Evolutionary conservation across 2,888 invertebrate species (phyloP).

Genomic region (Apotomis capreana): DNA sequence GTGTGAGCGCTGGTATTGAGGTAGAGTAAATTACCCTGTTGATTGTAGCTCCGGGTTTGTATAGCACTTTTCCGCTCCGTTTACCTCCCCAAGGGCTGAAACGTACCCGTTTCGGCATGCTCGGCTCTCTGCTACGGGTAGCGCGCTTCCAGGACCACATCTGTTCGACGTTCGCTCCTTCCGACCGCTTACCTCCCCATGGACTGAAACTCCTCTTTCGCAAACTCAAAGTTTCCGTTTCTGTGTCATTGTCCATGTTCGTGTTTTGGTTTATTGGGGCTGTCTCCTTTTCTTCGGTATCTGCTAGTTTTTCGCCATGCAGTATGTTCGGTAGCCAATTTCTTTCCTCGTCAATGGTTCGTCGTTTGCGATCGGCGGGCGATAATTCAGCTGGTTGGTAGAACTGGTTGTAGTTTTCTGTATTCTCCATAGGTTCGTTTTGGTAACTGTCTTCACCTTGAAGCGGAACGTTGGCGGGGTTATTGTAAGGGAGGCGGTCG

Average conservation of each 20-base stretch:
- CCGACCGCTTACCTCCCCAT: slow-evolving; percentile 74
- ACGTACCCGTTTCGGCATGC: slow-evolving; percentile 76
- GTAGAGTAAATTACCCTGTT: slow-evolving; percentile 70
- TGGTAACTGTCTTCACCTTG: slow-evolving; percentile 50
- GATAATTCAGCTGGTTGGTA: slow-evolving; percentile 47
- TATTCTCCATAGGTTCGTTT: slow-evolving; percentile 16
- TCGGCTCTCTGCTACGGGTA: slow-evolving; percentile 66
- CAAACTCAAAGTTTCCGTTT: slow-evolving; percentile 47
- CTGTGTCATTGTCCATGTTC: slow-evolving; percentile 58
- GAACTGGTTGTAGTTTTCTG: slow-evolving; percentile 47
- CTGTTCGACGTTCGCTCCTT: slow-evolving; percentile 53
- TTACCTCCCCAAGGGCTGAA: slow-evolving; percentile 81
- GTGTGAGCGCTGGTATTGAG: slow-evolving; percentile 68
- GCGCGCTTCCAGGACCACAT: slow-evolving; percentile 76
- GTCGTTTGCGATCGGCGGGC: slow-evolving; percentile 49
- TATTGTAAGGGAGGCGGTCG: slow-evolving; percentile 59
- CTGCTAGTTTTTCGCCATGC: slow-evolving; percentile 60
- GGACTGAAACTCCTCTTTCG: slow-evolving; percentile 75
- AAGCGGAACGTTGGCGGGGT: slow-evolving; percentile 59
- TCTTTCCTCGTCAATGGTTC: slow-evolving; percentile 49
- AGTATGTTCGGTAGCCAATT: slow-evolving; percentile 61
- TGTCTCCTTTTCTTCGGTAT: slow-evolving; percentile 46
- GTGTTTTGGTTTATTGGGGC: slow-evolving; percentile 50
- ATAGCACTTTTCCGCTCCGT: slow-evolving; percentile 71
- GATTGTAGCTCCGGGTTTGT: slow-evolving; percentile 66